phyloP scores from a whole-genome alignment of 2,797 vertebrate species.

The Potorous gilbertii region DNA sequence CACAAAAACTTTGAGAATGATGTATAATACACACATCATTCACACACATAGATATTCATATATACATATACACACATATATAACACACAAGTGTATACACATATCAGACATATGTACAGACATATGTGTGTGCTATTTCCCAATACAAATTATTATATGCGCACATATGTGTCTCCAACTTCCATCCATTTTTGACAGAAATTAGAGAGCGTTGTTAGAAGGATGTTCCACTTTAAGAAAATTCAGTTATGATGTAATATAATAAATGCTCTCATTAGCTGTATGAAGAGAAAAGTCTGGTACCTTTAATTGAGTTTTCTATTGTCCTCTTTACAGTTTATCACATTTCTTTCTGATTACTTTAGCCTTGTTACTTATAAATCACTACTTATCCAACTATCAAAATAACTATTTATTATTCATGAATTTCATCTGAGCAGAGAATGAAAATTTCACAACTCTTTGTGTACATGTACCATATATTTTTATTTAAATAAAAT shows the following conservation, averaged over 20 bases:
- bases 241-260: background rate
- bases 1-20: slow-evolving; percentile 17
- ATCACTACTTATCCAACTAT: slow-evolving; percentile 1
- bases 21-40: background rate
- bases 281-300: slow-evolving; percentile 8
- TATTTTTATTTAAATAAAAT: background rate
- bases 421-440: background rate
- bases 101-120: background rate
- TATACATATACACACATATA: background rate
- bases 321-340: slow-evolving; percentile 18
- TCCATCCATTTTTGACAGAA: background rate
- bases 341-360: background rate
- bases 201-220: slow-evolving; percentile 22
- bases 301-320: background rate
- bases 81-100: background rate
- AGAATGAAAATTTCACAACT: background rate
- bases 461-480: background rate
- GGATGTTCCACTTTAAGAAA: slow-evolving; percentile 15
- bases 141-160: background rate
- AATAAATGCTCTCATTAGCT: background rate
- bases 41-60: background rate
- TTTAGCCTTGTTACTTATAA: background rate
- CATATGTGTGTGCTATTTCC: background rate
- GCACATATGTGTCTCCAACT: slow-evolving; percentile 5
- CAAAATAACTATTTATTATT: slow-evolving; percentile 12